Base-by-base conservation (phyloP, 2,113 vertebrate genomes). In the Salvelinus fontinalis region DNA sequence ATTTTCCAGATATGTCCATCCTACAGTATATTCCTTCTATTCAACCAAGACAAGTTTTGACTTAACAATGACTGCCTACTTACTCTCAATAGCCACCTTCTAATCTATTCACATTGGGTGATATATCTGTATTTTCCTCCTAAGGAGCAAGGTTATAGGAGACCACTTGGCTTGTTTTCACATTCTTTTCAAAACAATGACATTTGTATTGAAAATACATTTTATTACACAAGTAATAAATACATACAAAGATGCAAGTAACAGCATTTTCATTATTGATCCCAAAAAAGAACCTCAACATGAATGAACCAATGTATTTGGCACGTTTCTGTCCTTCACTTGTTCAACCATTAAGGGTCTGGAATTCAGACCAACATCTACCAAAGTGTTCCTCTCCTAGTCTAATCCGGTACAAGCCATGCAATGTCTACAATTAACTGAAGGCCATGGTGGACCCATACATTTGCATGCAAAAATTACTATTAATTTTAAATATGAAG, bases 201-300 rank as follows among this genome's bases (percentile, higher is more conserved):
- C 87, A 85, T 85, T 83, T 79, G 20, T 96, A 96, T 95, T 97
- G 96, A 98, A 99, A 99, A 99, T 98, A 98, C 97, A 97, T 95
- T 98, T 98, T 98, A 99, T 99, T 98, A 98, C 97, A 79, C 95
- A 91, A 96, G 97, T 98, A 99, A 99, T 99, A 98, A 99, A 99
- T 99, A 96, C 95, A 96, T 97, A 98, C 95, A 98, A 98, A 98
- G 95, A 96, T 95, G 95, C 95, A 95, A 94, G 93, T 95, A 94
- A 95, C 93, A 92, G 92, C 93, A 94, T 95, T 95, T 92, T 91
- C 85, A 75, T 83, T 88, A 83, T 86, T 75, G 26, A 87, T 90
- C 91, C 87, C 89, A 91, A 90, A 76, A 91, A 89, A 77, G 83
- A 83, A 81, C 81, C 70, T 84, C 49, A 85, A 89, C 82, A 89